Percentiles rank a stretch among this genome's conserved stretches.
Evolutionary conservation across 30 jellyfish, hydroid and myxozoan species (phyloP).

Genomic region (Catostylus mosaicus): DNA sequence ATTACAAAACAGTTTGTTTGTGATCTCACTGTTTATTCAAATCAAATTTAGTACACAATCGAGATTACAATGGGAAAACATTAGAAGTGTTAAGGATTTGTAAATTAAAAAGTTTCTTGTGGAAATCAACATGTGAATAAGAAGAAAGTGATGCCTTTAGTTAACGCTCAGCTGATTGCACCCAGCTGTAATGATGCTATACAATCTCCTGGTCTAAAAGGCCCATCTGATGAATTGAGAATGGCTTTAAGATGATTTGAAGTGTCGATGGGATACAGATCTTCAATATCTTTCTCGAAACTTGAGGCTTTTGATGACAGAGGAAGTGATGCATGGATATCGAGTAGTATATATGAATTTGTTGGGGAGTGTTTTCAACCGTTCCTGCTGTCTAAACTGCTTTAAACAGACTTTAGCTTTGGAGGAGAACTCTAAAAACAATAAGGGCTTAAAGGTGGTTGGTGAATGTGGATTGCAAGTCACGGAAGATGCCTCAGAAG

Average conservation of each 20-base stretch:
- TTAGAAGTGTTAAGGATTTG: neutral
- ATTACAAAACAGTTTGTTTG: neutral
- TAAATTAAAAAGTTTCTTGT: neutral
- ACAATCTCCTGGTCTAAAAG: neutral
- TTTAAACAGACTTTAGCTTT: slow-evolving; percentile 6
- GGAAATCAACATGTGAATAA: slow-evolving; percentile 18
- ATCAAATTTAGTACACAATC: neutral
- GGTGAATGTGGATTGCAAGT: slow-evolving; percentile 8
- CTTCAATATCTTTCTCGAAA: too few relatives aligned
- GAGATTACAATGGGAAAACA: neutral
- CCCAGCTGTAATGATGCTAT: neutral
- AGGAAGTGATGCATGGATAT: slow-evolving; percentile 7
- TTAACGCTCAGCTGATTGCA: neutral
- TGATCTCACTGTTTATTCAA: neutral
- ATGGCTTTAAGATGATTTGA: neutral
- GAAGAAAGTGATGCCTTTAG: neutral
- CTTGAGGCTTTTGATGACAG: neutral
- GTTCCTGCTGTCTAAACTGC: neutral
- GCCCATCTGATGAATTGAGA: neutral
- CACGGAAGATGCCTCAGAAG: slow-evolving; percentile 1
- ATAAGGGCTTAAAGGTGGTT: neutral
- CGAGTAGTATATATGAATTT: neutral
- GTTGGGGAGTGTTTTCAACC: neutral
- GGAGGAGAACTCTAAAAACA: neutral
- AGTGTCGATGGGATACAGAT: neutral